These are phyloP conservation scores for Euura lappo DNA, from an alignment of 1,140 invertebrate genomes.

Conservation along the genomic window DNA sequence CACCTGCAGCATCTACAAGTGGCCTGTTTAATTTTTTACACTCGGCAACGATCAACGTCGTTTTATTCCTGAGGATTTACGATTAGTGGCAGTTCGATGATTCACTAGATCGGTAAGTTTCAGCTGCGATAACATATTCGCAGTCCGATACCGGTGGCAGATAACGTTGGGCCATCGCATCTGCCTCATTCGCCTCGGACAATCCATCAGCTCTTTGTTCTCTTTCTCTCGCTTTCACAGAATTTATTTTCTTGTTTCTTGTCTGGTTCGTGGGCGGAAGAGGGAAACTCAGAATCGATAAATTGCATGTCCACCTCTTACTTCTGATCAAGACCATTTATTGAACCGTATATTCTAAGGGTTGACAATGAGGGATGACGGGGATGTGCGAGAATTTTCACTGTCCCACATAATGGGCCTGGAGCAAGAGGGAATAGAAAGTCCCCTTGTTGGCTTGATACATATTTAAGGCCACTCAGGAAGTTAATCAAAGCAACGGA, in stretches of 20 bases:
- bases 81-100: too few relatives aligned
- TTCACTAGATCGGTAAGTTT: background rate
- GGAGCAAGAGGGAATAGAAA: background rate
- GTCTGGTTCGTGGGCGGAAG: background rate
- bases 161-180: background rate
- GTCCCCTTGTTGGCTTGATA: conserved; percentile 2
- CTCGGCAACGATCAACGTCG: too few relatives aligned
- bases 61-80: too few relatives aligned
- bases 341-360: too few relatives aligned
- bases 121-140: background rate
- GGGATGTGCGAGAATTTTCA: background rate
- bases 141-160: background rate
- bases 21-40: too few relatives aligned
- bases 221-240: background rate
- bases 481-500: background rate
- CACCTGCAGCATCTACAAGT: too few relatives aligned
- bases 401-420: background rate
- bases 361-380: too few relatives aligned
- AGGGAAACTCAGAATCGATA: background rate
- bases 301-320: background rate
- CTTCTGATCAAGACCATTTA: background rate
- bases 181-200: background rate
- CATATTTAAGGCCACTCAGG: conserved; percentile 4
- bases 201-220: background rate
- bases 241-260: background rate